Evolutionary conservation across 2,888 invertebrate genomes (phyloP), one percentile per base, ranked within the genome.

Genomic region (Orchestes rusci): DNA sequence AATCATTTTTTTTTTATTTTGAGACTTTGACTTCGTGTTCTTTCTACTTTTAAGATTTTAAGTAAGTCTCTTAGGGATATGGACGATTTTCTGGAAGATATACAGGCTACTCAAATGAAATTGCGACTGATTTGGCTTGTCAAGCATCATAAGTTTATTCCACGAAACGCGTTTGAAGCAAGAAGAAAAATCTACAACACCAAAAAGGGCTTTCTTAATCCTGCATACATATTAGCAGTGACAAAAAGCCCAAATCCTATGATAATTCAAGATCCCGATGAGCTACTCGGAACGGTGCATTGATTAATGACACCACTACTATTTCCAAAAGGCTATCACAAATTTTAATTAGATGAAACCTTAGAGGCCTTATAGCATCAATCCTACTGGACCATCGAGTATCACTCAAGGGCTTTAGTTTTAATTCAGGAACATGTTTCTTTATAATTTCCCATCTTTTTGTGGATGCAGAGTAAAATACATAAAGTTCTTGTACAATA

Each of bases 351-450:
- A 37, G 13, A 37, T 13, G 3, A 37, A 37, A 37, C 12, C 16
- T 37, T 20, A 42, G 20, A 8, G 41, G 41, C 30, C 37, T 45
- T 16, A 45, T 41, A 31, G 41, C 42, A 31, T 48, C 45, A 16
- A 45, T 45, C 32, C 44, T 40, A 19, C 49, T 45, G 5, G 23
- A 23, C 23, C 23, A 23, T 42, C 48, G 35, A 3, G 45, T 49
- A 35, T 42, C 18, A 16, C 19, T 18, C 16, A 49, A 34, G 32
- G 49, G 45, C 39, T 46, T 46, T 32, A 49, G 36, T 16, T 39
- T 23, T 23, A 23, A 23, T 23, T 5, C 23, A 23, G n/a, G n/a
- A n/a, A n/a, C n/a, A n/a, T n/a, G n/a, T 23, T 23, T 23, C 10
- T 23, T 23, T 30, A 30, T 10, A 19, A 46, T 15, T 38, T 34